Conservation (phyloP, 1,140 invertebrate species). For the Dinothrombium tinctorium region DNA sequence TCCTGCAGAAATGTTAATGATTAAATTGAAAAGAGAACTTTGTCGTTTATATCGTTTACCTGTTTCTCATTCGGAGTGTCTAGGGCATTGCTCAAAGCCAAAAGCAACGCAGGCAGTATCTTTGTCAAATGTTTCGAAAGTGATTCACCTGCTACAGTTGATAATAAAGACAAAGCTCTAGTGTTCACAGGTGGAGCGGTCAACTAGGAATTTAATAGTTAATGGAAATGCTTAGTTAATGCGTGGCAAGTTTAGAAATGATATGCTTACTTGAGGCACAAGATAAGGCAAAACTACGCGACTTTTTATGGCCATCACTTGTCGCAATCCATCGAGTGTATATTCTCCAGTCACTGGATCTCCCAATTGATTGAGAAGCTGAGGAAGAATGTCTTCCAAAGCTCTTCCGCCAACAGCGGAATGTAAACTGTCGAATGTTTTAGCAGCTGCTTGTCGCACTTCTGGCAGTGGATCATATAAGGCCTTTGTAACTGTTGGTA, state of each 20-base stretch:
- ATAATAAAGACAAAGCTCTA: constrained; percentile 68
- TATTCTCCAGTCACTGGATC: constrained; percentile 52
- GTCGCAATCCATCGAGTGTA: constrained; percentile 73
- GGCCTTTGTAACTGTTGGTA: constrained; percentile 86
- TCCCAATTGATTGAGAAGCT: constrained; percentile 47
- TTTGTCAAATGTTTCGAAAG: constrained; percentile 70
- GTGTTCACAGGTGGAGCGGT: constrained; percentile 65
- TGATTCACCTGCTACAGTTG: constrained; percentile 73
- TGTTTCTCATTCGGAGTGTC: constrained; percentile 37
- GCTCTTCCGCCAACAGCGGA: constrained; percentile 75
- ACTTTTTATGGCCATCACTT: constrained; percentile 91
- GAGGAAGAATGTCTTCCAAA: constrained; percentile 86
- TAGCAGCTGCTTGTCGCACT: constrained; percentile 77
- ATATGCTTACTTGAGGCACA: constrained; percentile 40
- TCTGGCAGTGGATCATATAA: constrained; percentile 75
- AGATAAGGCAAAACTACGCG: constrained; percentile 81
- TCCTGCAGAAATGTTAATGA: constrained; percentile 25
- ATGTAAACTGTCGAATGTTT: constrained; percentile 88
- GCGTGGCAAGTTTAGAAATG: background rate
- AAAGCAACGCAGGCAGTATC: constrained; percentile 68
- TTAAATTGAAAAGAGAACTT: background rate
- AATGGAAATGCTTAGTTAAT: constrained; percentile 6
- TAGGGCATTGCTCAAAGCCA: constrained; percentile 36
- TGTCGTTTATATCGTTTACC: constrained; percentile 19
- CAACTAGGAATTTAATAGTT: constrained; percentile 36